Conservation (phyloP, 2,113 vertebrate species). For the Anhinga rufa region DNA sequence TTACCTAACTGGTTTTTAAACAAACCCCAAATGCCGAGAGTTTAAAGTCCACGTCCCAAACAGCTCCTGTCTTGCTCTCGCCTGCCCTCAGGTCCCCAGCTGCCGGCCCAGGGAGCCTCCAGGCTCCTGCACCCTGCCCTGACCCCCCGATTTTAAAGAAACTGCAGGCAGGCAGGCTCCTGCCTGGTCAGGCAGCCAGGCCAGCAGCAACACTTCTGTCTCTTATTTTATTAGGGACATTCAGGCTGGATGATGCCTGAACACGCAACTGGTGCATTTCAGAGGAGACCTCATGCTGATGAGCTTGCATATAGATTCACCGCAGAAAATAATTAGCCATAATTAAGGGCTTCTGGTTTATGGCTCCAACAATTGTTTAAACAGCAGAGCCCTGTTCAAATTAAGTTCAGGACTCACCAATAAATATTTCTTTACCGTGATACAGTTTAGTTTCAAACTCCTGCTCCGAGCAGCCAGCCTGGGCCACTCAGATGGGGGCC, state of each 20-base stretch:
- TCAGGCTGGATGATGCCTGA: conserved; percentile 7
- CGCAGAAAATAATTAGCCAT: conserved; percentile 51
- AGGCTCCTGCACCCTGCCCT: neutral
- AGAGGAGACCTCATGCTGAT: conserved; percentile 30
- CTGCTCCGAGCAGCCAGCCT: neutral
- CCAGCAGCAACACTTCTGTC: neutral
- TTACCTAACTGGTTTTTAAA: conserved; percentile 48
- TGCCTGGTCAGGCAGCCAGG: neutral
- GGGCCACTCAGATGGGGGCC: neutral
- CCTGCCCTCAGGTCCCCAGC: neutral
- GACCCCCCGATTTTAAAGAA: neutral
- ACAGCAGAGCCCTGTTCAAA: conserved; percentile 26
- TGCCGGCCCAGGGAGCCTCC: neutral
- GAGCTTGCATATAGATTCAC: conserved; percentile 30
- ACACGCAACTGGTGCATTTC: neutral
- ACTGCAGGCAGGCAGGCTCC: neutral
- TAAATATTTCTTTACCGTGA: neutral
- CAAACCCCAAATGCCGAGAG: conserved; percentile 21
- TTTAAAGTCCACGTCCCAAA: conserved; percentile 54
- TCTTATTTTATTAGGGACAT: neutral
- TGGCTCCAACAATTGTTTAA: conserved; percentile 53
- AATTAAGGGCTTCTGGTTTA: conserved; percentile 63
- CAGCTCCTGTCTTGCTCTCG: conserved; percentile 12
- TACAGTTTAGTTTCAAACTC: neutral
- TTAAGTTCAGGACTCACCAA: conserved; percentile 22